A percentile compares a stretch with the other conserved stretches of the same genome.
Evolutionary conservation across 2,888 invertebrate genomes (phyloP).

Genomic region (Heliconius hortense): DNA sequence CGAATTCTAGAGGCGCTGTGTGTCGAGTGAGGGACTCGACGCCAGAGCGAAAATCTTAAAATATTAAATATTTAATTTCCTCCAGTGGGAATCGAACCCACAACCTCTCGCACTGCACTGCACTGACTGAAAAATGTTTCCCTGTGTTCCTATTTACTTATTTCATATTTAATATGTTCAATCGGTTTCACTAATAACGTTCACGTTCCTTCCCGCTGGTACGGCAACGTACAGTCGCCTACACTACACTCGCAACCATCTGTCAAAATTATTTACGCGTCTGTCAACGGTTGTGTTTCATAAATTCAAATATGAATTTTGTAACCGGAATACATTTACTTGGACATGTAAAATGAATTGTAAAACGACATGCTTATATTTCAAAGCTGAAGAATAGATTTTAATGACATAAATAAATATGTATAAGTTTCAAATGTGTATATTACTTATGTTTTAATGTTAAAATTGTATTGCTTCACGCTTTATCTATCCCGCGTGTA

Average conservation of each 20-base stretch:
- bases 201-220: conserved; percentile 21
- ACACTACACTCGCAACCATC: conserved; percentile 44
- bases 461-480: background rate
- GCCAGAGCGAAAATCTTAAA: too few relatives aligned
- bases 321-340: conserved; percentile 13
- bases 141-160: background rate
- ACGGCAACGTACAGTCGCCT: conserved; percentile 40
- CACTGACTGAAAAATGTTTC: background rate
- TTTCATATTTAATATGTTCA: background rate
- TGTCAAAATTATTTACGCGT: conserved; percentile 45
- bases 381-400: conserved; percentile 2
- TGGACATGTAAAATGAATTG: conserved; percentile 8
- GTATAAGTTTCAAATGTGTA: background rate
- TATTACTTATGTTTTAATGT: background rate
- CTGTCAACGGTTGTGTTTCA: conserved; percentile 38
- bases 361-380: conserved; percentile 6
- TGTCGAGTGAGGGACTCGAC: too few relatives aligned
- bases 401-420: background rate
- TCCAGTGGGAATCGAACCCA: too few relatives aligned
- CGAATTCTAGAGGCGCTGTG: too few relatives aligned
- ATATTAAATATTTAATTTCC: too few relatives aligned
- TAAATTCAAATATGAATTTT: conserved; percentile 30
- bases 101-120: too few relatives aligned
- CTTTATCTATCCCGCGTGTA: too few relatives aligned
- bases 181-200: conserved; percentile 9